These are phyloP conservation scores for Malaclemys terrapin DNA, from an alignment of 2,113 vertebrate genomes.

Conservation along the genomic window DNA sequence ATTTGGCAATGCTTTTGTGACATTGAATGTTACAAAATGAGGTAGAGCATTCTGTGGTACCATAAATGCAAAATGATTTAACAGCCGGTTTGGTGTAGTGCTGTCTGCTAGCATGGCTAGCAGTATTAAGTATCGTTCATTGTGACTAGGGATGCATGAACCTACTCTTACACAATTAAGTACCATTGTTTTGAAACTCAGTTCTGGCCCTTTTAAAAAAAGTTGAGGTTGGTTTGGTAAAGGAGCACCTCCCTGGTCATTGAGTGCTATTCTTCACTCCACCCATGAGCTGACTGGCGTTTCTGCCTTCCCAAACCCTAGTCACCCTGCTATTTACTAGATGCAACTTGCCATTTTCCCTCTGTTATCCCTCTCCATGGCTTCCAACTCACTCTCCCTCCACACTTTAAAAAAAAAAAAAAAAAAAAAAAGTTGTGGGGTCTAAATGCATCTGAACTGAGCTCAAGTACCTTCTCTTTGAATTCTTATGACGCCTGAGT, in stretches of 20 bases:
- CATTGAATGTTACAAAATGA: neutral
- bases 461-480: neutral
- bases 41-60: neutral
- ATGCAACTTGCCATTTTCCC: neutral
- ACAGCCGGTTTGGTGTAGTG: neutral
- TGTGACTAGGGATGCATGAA: neutral
- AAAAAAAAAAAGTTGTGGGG: neutral
- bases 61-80: neutral
- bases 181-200: neutral
- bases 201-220: neutral
- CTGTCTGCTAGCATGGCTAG: neutral
- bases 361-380: neutral
- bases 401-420: neutral
- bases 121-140: neutral
- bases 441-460: neutral
- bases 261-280: no score
- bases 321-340: neutral
- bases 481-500: neutral
- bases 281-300: neutral
- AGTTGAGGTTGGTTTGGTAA: neutral
- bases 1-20: neutral
- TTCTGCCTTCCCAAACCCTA: neutral
- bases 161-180: neutral
- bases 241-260: neutral
- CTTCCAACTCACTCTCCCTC: neutral